Conservation (phyloP, 2,113 vertebrate genomes). For the Seriola aureovittata region DNA sequence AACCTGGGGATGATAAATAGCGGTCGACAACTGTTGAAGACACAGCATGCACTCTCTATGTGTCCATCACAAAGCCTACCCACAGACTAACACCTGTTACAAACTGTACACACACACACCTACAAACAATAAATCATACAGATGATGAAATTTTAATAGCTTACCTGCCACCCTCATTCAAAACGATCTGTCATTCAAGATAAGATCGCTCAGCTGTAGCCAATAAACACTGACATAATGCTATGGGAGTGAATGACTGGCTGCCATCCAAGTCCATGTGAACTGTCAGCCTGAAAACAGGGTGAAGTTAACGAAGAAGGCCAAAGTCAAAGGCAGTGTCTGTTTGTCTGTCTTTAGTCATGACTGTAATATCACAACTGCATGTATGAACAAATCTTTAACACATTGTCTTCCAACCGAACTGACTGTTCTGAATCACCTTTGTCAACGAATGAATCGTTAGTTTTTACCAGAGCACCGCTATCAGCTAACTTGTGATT, state of each 20-base stretch:
- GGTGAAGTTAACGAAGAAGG: neutral
- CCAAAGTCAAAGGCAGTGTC: neutral
- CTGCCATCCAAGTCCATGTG: constrained; percentile 45
- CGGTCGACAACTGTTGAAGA: neutral
- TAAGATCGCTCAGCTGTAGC: constrained; percentile 47
- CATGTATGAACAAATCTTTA: neutral
- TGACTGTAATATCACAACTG: neutral
- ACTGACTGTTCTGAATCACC: neutral
- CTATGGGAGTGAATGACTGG: constrained; percentile 50
- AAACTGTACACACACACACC: neutral
- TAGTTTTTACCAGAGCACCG: neutral
- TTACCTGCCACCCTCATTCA: constrained; percentile 34
- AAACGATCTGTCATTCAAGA: constrained; percentile 60
- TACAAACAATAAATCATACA: constrained; percentile 39
- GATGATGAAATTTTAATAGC: constrained; percentile 44
- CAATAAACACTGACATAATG: constrained; percentile 48
- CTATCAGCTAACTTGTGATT: neutral
- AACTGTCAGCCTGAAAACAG: constrained; percentile 62
- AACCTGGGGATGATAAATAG: constrained; percentile 7
- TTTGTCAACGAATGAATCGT: neutral
- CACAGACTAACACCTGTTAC: neutral
- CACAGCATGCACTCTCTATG: neutral
- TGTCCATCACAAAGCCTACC: neutral
- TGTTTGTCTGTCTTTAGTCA: neutral
- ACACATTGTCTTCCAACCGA: neutral